Evolutionary conservation across 2,888 invertebrate genomes (phyloP).

Genomic region (Drosophila setosimentum): DNA sequence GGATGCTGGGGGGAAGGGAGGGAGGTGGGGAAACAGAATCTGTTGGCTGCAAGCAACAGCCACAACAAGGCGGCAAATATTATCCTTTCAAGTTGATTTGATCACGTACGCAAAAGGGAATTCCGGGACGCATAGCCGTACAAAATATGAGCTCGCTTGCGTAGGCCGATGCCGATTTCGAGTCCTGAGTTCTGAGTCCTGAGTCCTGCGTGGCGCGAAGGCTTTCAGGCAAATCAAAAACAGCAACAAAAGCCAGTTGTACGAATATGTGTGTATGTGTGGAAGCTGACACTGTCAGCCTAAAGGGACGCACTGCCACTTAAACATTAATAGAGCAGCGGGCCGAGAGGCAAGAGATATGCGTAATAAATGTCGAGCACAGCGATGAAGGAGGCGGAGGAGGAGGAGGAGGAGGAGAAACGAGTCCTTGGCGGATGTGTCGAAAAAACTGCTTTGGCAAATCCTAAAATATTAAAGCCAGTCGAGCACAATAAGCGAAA

Average conservation of each 20-base stretch:
- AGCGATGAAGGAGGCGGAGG: slow-evolving; percentile 25
- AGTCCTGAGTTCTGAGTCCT: slow-evolving; percentile 9
- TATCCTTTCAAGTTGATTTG: slow-evolving; percentile 86
- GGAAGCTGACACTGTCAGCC: slow-evolving; percentile 52
- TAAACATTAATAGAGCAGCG: slow-evolving; percentile 81
- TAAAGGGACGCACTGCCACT: slow-evolving; percentile 80
- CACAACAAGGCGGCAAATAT: slow-evolving; percentile 77
- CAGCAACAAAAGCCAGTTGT: slow-evolving; percentile 69
- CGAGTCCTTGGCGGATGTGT: slow-evolving; percentile 44
- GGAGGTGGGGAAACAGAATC: background rate
- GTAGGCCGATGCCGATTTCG: slow-evolving; percentile 45
- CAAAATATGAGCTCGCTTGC: slow-evolving; percentile 71
- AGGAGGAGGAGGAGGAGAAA: background rate
- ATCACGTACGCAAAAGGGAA: slow-evolving; percentile 85
- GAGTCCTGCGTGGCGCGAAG: slow-evolving; percentile 48
- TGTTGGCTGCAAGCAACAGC: slow-evolving; percentile 37
- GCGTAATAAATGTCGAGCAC: slow-evolving; percentile 80
- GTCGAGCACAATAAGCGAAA: slow-evolving; percentile 76
- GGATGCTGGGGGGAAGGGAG: slow-evolving; percentile 7
- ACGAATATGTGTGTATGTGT: slow-evolving; percentile 35
- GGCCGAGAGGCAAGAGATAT: slow-evolving; percentile 61
- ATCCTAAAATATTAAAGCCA: slow-evolving; percentile 79
- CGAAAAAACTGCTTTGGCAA: slow-evolving; percentile 55
- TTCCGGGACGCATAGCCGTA: slow-evolving; percentile 76
- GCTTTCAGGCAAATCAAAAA: slow-evolving; percentile 83